Base-by-base conservation (phyloP, 1,140 invertebrate species). In the Elymnias hypermnestra region DNA sequence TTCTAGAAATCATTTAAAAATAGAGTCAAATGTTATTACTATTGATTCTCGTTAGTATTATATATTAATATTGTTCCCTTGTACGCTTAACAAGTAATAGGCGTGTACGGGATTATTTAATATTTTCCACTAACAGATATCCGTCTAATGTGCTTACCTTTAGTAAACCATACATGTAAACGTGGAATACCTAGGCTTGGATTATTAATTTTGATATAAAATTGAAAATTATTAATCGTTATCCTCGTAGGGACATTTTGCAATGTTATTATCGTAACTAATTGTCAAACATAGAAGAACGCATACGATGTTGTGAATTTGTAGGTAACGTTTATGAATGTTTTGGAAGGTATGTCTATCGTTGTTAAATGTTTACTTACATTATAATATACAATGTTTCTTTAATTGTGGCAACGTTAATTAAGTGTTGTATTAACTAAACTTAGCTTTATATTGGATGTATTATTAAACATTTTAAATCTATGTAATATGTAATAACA, bases 51-150 rank as follows among this genome's bases (percentile, higher is more conserved):
- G 53, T 61, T 49, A n/a, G n/a, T n/a, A n/a, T n/a, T n/a, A n/a
- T n/a, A n/a, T n/a, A n/a, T n/a, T n/a, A n/a, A n/a, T n/a, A n/a
- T n/a, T n/a, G n/a, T 56, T 67, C 63, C 55, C 66, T 44, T 72
- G 66, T 63, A 76, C 38, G 63, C 72, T 72, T 82, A 84, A 76
- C 76, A 76, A 81, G 77, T 76, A 72, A 74, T 77, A 74, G 74
- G 65, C 61, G 50, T 66, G 63, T 72, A 71, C 39, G 71, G 62
- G 60, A n/a, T n/a, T n/a, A n/a, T n/a, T 67, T 12, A 37, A 29
- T 39, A 10, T 26, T 3, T 26, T 43, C n/a, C 9, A 38, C 29
- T 31, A 17, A 36, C 35, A 18, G 23, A 13, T 14, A 49, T 49
- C 15, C 35, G 35, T 43, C 40, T 6, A 36, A 29, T 13, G 26